phyloP scores from a whole-genome alignment of 2,888 invertebrate genomes.

The Leucoma salicis region DNA sequence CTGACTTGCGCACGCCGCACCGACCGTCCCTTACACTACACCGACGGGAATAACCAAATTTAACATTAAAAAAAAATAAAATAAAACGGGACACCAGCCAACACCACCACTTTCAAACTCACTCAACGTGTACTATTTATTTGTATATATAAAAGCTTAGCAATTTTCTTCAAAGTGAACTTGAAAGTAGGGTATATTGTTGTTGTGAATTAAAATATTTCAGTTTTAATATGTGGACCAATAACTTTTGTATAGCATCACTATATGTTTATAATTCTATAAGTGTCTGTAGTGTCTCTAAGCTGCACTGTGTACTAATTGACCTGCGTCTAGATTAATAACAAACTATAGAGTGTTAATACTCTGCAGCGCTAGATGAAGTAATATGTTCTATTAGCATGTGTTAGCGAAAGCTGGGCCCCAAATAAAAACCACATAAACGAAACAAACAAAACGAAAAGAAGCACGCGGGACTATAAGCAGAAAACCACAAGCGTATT shows the following conservation, averaged over 20 bases:
- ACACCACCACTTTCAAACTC: slow-evolving; percentile 41
- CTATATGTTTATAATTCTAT: background rate
- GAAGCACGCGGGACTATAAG: slow-evolving; percentile 79
- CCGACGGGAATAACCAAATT: slow-evolving; percentile 56
- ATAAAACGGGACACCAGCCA: slow-evolving; percentile 51
- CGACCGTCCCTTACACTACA: slow-evolving; percentile 63
- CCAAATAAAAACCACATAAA: slow-evolving; percentile 42
- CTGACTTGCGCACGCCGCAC: slow-evolving; percentile 70
- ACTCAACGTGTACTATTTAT: background rate
- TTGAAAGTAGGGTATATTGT: background rate
- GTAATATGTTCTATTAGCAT: slow-evolving; percentile 33
- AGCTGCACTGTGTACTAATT: background rate
- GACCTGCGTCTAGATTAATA: slow-evolving; percentile 7
- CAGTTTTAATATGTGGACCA: no score
- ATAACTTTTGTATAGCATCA: background rate
- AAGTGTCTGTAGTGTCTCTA: background rate
- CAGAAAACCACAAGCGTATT: slow-evolving; percentile 76
- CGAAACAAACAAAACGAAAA: slow-evolving; percentile 47
- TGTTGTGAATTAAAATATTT: background rate
- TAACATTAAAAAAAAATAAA: slow-evolving; percentile 50
- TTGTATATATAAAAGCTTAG: background rate
- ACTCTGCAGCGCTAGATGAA: slow-evolving; percentile 33
- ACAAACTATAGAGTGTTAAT: slow-evolving; percentile 24
- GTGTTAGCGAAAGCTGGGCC: slow-evolving; percentile 57
- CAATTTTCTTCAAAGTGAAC: background rate